These are phyloP conservation scores for Lindbergichthys nudifrons DNA, from an alignment of 2,797 vertebrate species.

Conservation along the genomic window DNA sequence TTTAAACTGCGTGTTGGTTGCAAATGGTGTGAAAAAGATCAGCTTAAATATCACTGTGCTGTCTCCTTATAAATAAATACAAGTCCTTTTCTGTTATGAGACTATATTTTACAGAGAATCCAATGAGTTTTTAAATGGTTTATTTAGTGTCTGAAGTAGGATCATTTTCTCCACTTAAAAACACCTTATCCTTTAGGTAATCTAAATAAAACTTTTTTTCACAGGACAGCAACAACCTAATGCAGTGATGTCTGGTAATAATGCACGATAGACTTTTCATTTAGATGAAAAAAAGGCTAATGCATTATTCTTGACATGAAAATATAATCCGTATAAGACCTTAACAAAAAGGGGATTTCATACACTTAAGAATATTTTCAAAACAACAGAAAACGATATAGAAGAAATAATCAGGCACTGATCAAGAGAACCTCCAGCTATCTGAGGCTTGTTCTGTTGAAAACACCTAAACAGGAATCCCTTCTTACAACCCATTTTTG, in stretches of 20 bases:
- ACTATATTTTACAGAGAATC: constrained; percentile 8
- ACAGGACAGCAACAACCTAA: constrained; percentile 20
- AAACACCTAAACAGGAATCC: constrained; percentile 26
- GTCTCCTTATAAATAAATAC: too few species aligned
- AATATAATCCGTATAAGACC: constrained; percentile 18
- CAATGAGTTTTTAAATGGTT: background rate
- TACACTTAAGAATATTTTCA: background rate
- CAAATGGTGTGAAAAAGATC: constrained; percentile 8
- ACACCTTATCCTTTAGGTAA: background rate
- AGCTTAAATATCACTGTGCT: background rate
- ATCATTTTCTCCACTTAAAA: background rate
- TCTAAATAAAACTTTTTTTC: constrained; percentile 2
- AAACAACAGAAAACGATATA: constrained; percentile 6
- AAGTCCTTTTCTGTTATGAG: too few species aligned
- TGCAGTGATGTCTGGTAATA: constrained; percentile 14
- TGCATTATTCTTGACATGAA: too few species aligned
- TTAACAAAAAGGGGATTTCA: constrained; percentile 20
- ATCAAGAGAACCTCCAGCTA: constrained; percentile 9
- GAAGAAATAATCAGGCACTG: constrained; percentile 25
- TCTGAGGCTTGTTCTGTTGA: background rate
- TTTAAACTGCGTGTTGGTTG: background rate
- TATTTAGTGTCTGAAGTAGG: background rate
- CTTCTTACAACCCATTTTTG: constrained; percentile 24
- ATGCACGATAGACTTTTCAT: background rate
- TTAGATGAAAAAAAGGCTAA: too few species aligned